Evolutionary conservation across 2,888 invertebrate genomes (phyloP).

Genomic region (Serripes groenlandicus): DNA sequence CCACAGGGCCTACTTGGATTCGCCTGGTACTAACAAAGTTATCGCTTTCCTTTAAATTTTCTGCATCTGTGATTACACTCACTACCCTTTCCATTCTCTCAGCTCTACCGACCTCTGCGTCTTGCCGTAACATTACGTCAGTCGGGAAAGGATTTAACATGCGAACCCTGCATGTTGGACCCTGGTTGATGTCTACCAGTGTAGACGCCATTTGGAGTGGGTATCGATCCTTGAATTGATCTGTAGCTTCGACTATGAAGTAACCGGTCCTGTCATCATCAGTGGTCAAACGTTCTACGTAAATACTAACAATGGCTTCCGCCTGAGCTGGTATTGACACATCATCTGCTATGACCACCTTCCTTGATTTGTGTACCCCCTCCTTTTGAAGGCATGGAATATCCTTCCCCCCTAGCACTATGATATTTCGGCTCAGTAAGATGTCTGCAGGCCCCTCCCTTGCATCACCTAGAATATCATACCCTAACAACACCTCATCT

Average conservation of each 20-base stretch:
- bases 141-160: slow-evolving; percentile 34
- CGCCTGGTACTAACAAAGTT: slow-evolving; percentile 13
- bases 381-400: neutral
- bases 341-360: slow-evolving; percentile 7
- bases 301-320: slow-evolving; percentile 41
- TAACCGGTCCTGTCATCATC: too few species aligned
- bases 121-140: slow-evolving; percentile 21
- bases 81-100: slow-evolving; percentile 17
- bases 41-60: slow-evolving; percentile 5
- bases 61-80: slow-evolving; percentile 4
- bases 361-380: neutral
- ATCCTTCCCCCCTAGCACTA: neutral
- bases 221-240: slow-evolving; percentile 6
- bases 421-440: neutral
- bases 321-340: slow-evolving; percentile 14
- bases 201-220: slow-evolving; percentile 38
- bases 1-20: neutral
- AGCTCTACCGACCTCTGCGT: slow-evolving; percentile 29
- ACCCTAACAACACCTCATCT: slow-evolving; percentile 30
- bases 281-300: slow-evolving; percentile 32
- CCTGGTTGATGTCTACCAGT: slow-evolving; percentile 33
- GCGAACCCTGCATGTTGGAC: slow-evolving; percentile 22
- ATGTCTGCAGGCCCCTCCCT: slow-evolving; percentile 12
- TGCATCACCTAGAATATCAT: neutral
- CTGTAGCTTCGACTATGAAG: too few species aligned